Evolutionary conservation across 1,140 invertebrate genomes (phyloP).

Genomic region (Contarinia nasturtii): DNA sequence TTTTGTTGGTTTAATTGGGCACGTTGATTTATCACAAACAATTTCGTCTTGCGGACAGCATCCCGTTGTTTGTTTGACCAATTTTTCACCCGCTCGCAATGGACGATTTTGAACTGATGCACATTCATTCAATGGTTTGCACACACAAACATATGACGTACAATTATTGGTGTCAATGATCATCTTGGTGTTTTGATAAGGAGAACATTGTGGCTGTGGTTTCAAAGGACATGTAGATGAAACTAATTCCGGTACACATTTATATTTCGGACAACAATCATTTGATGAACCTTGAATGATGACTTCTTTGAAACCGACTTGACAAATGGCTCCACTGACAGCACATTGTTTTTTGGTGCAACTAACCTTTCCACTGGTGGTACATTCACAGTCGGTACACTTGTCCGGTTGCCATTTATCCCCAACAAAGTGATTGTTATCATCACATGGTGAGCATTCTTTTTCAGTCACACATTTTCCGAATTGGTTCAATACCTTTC

Average conservation of each 20-base stretch:
- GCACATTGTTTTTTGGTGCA: conserved; percentile 28
- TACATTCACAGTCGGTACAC: conserved; percentile 58
- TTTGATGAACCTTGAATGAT: conserved; percentile 22
- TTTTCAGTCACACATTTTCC: conserved; percentile 22
- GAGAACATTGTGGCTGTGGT: conserved; percentile 43
- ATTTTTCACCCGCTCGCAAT: conserved; percentile 37
- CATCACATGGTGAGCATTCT: conserved; percentile 16
- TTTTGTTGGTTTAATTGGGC: conserved; percentile 29
- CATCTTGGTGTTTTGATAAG: conserved; percentile 44
- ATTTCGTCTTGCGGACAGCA: conserved; percentile 43
- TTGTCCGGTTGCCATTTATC: conserved; percentile 38
- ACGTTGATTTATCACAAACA: conserved; percentile 37
- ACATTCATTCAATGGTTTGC: conserved; percentile 26
- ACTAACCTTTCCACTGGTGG: conserved; percentile 23
- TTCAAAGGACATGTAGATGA: conserved; percentile 33
- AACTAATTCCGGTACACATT: conserved; percentile 37
- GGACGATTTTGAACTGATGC: conserved; percentile 14
- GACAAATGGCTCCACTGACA: conserved; percentile 24
- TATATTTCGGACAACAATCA: conserved; percentile 41
- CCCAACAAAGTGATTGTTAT: conserved; percentile 25
- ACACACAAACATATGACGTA: conserved; percentile 49
- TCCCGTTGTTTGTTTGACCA: conserved; percentile 33
- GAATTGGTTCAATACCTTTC: conserved; percentile 30
- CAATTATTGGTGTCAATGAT: conserved; percentile 37
- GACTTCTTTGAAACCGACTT: conserved; percentile 30